phyloP scores from a whole-genome alignment of 2,113 vertebrate genomes.

The Daphoenositta chrysoptera region DNA sequence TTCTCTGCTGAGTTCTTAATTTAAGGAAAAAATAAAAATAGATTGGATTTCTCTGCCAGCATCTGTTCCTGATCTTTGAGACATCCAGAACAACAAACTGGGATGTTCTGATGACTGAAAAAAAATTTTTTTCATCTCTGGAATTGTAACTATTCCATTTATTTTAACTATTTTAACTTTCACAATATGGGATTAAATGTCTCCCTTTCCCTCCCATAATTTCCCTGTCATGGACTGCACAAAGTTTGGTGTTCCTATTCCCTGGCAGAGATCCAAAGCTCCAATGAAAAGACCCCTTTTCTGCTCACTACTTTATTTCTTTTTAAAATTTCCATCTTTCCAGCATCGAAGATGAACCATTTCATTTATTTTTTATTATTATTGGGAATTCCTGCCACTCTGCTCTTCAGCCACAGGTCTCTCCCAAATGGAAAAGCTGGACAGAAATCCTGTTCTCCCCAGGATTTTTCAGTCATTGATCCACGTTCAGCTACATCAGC shows the following conservation, averaged over 20 bases:
- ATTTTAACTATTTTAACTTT: not conserved
- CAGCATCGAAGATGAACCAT: not conserved
- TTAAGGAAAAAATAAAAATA: not conserved
- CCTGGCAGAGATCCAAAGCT: not conserved
- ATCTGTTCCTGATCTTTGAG: not conserved
- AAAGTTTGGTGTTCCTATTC: not conserved
- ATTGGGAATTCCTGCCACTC: accelerated
- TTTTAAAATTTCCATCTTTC: not conserved
- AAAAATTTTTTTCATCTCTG: not conserved
- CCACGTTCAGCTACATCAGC: not conserved
- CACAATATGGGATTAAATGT: not conserved
- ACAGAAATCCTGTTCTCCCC: not conserved
- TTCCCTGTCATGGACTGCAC: not conserved
- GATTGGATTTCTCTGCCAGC: not conserved
- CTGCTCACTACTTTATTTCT: not conserved
- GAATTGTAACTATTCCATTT: not conserved
- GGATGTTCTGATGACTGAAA: not conserved
- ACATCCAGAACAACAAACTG: not conserved
- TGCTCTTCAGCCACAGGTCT: not conserved
- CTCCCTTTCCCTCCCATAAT: not conserved
- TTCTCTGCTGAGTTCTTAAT: not conserved
- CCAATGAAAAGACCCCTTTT: accelerated
- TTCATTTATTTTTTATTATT: not conserved
- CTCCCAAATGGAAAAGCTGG: not conserved
- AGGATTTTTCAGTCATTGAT: not conserved